Conservation (phyloP, 1,140 invertebrate genomes). For the Batillaria attramentaria region DNA sequence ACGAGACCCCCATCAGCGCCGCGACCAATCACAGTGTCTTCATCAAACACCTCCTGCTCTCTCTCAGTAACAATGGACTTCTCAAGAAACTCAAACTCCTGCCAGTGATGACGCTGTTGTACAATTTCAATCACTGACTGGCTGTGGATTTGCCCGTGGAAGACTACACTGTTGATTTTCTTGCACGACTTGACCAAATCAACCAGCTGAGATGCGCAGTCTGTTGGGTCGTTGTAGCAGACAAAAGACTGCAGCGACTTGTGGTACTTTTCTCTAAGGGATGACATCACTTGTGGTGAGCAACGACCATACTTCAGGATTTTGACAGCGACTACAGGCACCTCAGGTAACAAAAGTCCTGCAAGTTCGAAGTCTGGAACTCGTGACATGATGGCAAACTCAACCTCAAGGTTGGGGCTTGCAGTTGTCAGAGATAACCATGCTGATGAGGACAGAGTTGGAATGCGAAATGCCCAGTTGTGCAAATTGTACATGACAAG, state of each 20-base stretch:
- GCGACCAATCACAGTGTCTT: constrained; percentile 41
- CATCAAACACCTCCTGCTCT: constrained; percentile 35
- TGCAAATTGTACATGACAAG: constrained; percentile 41
- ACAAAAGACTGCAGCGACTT: constrained; percentile 45
- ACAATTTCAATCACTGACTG: constrained; percentile 34
- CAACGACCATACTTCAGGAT: constrained; percentile 48
- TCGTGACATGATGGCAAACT: constrained; percentile 47
- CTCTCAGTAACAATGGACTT: constrained; percentile 35
- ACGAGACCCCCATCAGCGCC: constrained; percentile 34
- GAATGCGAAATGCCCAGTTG: constrained; percentile 30
- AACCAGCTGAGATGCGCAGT: constrained; percentile 34
- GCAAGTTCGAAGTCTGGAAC: constrained; percentile 45
- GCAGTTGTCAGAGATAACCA: constrained; percentile 41
- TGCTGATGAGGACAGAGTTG: constrained; percentile 29
- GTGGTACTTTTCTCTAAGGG: constrained; percentile 43
- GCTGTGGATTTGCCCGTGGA: constrained; percentile 41
- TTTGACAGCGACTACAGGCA: constrained; percentile 42
- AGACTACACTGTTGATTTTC: constrained; percentile 40
- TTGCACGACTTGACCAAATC: constrained; percentile 32
- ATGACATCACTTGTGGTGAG: constrained; percentile 37
- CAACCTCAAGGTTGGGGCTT: constrained; percentile 46
- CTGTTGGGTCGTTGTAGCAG: constrained; percentile 41
- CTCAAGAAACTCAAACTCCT: constrained; percentile 40
- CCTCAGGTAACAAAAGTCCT: constrained; percentile 47
- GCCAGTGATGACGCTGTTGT: constrained; percentile 30